Percentiles rank a stretch among this genome's conserved stretches.
Evolutionary conservation across 2,888 invertebrate genomes (phyloP).

Genomic region (Platycnemis pennipes): DNA sequence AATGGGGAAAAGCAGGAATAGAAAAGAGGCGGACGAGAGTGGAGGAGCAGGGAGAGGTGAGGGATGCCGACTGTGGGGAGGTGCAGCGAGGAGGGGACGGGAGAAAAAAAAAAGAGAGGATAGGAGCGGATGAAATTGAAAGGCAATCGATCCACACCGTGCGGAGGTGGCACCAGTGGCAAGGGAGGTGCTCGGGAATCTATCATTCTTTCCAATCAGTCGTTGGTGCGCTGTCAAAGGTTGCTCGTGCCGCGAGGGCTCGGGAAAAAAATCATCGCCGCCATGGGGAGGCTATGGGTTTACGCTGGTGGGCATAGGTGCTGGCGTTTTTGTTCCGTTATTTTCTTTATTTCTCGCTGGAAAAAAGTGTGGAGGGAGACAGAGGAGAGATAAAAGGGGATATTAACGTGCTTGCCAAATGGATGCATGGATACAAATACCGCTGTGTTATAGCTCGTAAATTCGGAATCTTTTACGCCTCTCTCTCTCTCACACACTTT

Average conservation of each 20-base stretch:
- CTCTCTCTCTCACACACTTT: slow-evolving; percentile 9
- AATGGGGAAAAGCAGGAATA: too few relatives aligned
- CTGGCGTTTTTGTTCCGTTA: background rate
- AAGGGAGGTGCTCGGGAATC: background rate
- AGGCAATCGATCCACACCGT: slow-evolving; percentile 37
- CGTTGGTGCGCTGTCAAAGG: slow-evolving; percentile 29
- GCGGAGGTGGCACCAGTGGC: background rate
- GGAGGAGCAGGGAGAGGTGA: too few relatives aligned
- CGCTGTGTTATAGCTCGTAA: slow-evolving; percentile 37
- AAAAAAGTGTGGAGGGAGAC: background rate
- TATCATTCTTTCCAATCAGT: slow-evolving; percentile 57
- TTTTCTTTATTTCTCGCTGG: background rate
- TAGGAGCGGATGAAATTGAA: slow-evolving; percentile 59
- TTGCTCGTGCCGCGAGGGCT: background rate
- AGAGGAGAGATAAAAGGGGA: slow-evolving; percentile 35
- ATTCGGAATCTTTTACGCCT: slow-evolving; percentile 24
- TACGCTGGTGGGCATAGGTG: background rate
- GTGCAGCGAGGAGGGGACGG: background rate
- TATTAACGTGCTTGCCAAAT: slow-evolving; percentile 47
- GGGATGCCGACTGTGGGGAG: too few relatives aligned
- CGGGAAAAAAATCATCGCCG: slow-evolving; percentile 3
- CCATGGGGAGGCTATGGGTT: background rate
- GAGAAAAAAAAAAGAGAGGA: background rate
- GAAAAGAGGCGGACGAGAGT: too few relatives aligned
- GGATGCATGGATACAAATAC: slow-evolving; percentile 52